phyloP scores from a whole-genome alignment of 2,113 vertebrate species.

The Origma solitaria region DNA sequence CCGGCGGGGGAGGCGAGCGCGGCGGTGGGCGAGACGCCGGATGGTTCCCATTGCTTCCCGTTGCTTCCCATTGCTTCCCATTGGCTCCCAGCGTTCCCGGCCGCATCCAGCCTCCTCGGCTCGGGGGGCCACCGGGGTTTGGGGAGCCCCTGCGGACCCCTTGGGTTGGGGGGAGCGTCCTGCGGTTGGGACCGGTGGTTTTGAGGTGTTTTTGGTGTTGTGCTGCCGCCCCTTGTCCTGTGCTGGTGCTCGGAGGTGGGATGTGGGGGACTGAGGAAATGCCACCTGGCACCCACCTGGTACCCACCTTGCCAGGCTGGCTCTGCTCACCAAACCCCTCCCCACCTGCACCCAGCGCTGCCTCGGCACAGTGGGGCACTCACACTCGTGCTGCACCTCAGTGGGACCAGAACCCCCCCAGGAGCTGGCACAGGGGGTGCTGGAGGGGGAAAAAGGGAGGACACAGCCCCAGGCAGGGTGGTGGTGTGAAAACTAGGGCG shows the following conservation, averaged over 20 bases:
- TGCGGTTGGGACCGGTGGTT: background rate
- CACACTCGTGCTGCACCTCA: background rate
- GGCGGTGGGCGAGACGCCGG: background rate
- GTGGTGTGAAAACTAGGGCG: background rate
- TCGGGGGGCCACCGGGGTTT: background rate
- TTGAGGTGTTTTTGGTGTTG: background rate
- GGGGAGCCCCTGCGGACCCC: background rate
- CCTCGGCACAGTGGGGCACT: background rate
- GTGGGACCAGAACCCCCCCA: background rate
- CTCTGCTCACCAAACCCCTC: background rate
- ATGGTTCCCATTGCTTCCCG: constrained; percentile 17
- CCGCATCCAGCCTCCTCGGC: background rate
- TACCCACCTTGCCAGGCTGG: background rate
- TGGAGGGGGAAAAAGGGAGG: background rate
- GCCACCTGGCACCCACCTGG: background rate
- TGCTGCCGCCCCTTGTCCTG: background rate
- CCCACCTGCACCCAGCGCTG: background rate
- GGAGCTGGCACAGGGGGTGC: background rate
- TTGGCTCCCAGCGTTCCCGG: background rate
- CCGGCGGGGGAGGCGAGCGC: constrained; percentile 41
- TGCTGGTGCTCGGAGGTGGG: background rate
- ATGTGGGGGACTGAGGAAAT: background rate
- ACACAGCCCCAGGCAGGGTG: background rate
- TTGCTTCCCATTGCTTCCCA: background rate
- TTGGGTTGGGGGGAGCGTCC: background rate